Percentiles rank a stretch among this genome's conserved stretches.
Conservation (phyloP, 2,797 vertebrate genomes). For the Poeciliopsis paucimaculata region DNA sequence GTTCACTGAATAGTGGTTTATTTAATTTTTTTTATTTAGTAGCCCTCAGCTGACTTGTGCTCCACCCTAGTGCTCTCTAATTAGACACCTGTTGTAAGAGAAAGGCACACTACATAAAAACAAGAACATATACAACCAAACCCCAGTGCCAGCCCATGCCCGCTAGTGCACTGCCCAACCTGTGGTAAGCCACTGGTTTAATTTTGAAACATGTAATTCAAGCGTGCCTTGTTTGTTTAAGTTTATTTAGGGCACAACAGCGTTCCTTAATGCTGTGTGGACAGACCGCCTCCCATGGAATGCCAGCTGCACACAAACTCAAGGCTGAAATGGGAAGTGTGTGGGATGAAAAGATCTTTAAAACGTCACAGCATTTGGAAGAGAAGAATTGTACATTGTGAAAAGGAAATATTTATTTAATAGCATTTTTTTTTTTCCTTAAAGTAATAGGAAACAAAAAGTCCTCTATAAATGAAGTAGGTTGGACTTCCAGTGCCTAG, state of each 20-base stretch:
- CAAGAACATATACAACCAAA: slow-evolving; percentile 30
- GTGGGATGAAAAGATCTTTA: slow-evolving; percentile 28
- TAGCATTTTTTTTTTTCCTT: neutral
- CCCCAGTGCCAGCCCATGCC: slow-evolving; percentile 58
- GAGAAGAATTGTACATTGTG: slow-evolving; percentile 21
- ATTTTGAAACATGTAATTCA: slow-evolving; percentile 74
- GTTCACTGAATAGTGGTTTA: slow-evolving; percentile 40
- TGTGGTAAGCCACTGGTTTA: slow-evolving; percentile 61
- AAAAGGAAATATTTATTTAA: neutral
- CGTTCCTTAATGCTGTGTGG: slow-evolving; percentile 45
- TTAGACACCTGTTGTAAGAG: slow-evolving; percentile 75
- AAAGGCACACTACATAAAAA: slow-evolving; percentile 42
- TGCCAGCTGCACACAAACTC: slow-evolving; percentile 36
- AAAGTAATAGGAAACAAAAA: neutral
- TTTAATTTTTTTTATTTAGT: slow-evolving; percentile 46
- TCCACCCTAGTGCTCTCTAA: slow-evolving; percentile 71
- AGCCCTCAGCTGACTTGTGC: slow-evolving; percentile 44
- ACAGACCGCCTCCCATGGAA: slow-evolving; percentile 36
- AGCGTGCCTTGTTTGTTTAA: slow-evolving; percentile 67
- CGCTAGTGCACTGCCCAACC: slow-evolving; percentile 58
- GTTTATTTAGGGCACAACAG: slow-evolving; percentile 66
- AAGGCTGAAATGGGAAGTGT: slow-evolving; percentile 42
- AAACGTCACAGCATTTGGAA: slow-evolving; percentile 42
- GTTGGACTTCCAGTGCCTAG: neutral
- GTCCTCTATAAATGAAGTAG: neutral